phyloP scores from a whole-genome alignment of 2,888 invertebrate genomes.

The Chrysodeixis includens region DNA sequence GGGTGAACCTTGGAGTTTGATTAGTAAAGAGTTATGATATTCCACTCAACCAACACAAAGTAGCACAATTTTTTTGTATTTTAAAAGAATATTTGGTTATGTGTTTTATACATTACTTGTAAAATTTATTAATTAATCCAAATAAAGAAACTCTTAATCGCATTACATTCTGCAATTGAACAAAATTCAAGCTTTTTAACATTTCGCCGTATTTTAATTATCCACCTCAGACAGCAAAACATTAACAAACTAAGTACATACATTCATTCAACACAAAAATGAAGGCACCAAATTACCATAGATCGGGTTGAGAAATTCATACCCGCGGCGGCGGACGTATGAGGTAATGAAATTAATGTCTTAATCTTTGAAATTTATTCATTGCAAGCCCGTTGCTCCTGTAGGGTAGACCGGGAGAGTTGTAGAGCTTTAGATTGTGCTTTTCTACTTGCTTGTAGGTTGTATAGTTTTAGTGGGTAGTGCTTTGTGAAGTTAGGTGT shows the following conservation, averaged over 20 bases:
- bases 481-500: background rate
- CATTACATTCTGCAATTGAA: too few species aligned
- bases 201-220: too few species aligned
- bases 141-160: too few species aligned
- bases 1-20: constrained; percentile 33
- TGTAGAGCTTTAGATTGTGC: constrained; percentile 22
- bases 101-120: too few species aligned
- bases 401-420: constrained; percentile 41
- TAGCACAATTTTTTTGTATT: too few species aligned
- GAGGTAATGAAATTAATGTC: constrained; percentile 73
- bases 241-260: too few species aligned
- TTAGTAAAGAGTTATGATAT: constrained; percentile 41
- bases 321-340: constrained; percentile 52
- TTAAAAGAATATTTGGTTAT: too few species aligned
- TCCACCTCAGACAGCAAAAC: too few species aligned
- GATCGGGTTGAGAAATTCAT: constrained; percentile 50
- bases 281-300: constrained; percentile 11
- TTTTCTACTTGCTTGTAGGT: constrained; percentile 35
- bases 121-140: too few species aligned
- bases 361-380: constrained; percentile 78
- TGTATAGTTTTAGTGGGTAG: constrained; percentile 36
- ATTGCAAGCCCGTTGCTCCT: constrained; percentile 59
- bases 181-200: too few species aligned
- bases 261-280: too few species aligned
- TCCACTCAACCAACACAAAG: background rate